These are phyloP conservation scores for Escarpia spicata DNA, from an alignment of 2,888 invertebrate species.

Conservation along the genomic window DNA sequence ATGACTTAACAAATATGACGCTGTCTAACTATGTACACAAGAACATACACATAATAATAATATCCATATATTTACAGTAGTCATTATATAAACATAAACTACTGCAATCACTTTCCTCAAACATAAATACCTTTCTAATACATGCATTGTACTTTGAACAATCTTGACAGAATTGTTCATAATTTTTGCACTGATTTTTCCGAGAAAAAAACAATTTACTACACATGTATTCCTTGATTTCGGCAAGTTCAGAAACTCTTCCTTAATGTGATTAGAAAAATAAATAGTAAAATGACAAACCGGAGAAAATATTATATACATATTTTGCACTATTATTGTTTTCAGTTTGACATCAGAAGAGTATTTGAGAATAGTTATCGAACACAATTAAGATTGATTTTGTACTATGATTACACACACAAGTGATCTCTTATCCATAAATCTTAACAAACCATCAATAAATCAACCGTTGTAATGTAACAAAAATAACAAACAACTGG, in stretches of 20 bases:
- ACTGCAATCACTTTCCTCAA: background rate
- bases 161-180: background rate
- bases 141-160: background rate
- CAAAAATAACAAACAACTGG: slow-evolving; percentile 11
- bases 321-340: background rate
- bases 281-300: background rate
- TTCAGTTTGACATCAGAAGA: background rate
- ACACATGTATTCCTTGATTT: background rate
- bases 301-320: background rate
- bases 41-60: background rate
- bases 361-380: background rate
- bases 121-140: background rate
- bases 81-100: background rate
- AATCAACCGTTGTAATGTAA: background rate
- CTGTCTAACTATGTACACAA: background rate
- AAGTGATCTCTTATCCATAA: background rate
- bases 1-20: slow-evolving; percentile 16
- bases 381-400: background rate
- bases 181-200: background rate
- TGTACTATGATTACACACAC: background rate
- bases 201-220: background rate
- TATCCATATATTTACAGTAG: background rate
- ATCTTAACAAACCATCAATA: slow-evolving; percentile 5
- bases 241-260: background rate
- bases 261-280: background rate